Percentiles rank a stretch among this genome's conserved stretches.
Conservation (phyloP, 2,797 vertebrate genomes). For the Cyprinodon diabolis region DNA sequence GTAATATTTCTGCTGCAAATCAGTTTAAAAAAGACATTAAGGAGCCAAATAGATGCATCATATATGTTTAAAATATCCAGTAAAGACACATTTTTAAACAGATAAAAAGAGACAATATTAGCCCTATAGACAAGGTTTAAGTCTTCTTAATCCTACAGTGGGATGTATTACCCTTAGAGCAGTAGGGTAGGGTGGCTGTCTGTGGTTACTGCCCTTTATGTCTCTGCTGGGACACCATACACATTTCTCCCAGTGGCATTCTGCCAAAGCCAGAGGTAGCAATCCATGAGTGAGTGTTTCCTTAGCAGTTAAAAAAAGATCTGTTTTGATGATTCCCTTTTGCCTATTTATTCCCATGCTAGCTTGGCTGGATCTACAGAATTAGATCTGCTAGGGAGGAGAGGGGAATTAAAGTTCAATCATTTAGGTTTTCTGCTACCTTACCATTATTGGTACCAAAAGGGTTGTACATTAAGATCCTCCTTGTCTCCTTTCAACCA, state of each 20-base stretch:
- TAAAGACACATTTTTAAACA: constrained; percentile 22
- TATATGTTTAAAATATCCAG: constrained; percentile 17
- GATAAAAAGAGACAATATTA: constrained; percentile 29
- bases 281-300: constrained; percentile 76
- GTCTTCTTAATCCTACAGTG: constrained; percentile 29
- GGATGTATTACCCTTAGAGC: constrained; percentile 40
- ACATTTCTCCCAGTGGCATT: constrained; percentile 70
- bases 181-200: constrained; percentile 71
- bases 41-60: constrained; percentile 10
- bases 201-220: constrained; percentile 74
- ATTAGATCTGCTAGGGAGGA: constrained; percentile 75
- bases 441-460: constrained; percentile 82
- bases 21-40: constrained; percentile 25
- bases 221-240: constrained; percentile 68
- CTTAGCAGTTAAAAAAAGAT: constrained; percentile 77
- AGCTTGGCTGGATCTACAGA: constrained; percentile 74
- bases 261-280: constrained; percentile 81
- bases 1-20: constrained; percentile 26
- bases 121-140: constrained; percentile 17
- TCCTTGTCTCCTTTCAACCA: constrained; percentile 75
- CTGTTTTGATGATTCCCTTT: constrained; percentile 80
- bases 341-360: constrained; percentile 75
- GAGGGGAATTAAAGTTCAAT: constrained; percentile 79
- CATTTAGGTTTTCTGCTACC: constrained; percentile 79
- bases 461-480: constrained; percentile 79